These are phyloP conservation scores for Phalera bucephala DNA, from an alignment of 2,888 invertebrate genomes.

Conservation along the genomic window DNA sequence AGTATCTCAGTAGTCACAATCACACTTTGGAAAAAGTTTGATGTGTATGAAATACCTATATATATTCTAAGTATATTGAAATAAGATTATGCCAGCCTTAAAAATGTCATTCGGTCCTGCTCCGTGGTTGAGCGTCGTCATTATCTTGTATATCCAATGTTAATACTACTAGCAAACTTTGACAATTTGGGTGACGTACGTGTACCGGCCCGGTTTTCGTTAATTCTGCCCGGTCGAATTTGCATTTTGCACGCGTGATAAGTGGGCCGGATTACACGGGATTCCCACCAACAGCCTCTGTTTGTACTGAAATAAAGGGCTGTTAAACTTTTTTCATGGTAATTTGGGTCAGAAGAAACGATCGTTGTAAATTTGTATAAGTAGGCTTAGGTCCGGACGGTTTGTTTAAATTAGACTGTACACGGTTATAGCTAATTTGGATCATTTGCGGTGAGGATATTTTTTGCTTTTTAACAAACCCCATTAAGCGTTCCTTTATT, in stretches of 20 bases:
- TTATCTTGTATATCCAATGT: conserved; percentile 63
- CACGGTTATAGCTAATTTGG: conserved; percentile 44
- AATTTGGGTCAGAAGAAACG: conserved; percentile 80
- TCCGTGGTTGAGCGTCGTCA: too few species aligned
- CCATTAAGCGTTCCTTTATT: conserved; percentile 13
- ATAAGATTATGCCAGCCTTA: too few species aligned
- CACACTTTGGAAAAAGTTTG: too few species aligned
- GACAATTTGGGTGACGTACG: conserved; percentile 72
- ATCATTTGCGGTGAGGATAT: conserved; percentile 21
- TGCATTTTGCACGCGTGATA: conserved; percentile 84
- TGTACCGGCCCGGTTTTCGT: conserved; percentile 60
- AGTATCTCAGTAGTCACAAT: too few species aligned
- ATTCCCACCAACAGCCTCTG: conserved; percentile 78
- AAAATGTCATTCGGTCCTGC: too few species aligned
- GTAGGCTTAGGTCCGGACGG: conserved; percentile 68
- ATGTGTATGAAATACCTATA: too few species aligned
- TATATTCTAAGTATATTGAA: too few species aligned
- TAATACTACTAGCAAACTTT: conserved; percentile 69
- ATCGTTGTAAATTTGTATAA: conserved; percentile 79
- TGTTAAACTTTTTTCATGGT: conserved; percentile 81
- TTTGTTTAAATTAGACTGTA: conserved; percentile 66
- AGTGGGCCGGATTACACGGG: conserved; percentile 80
- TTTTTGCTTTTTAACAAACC: conserved; percentile 7
- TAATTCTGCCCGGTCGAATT: conserved; percentile 75
- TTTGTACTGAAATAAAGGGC: conserved; percentile 81